Evolutionary conservation across 2,797 vertebrate species (phyloP).

Genomic region (Cygnus olor): DNA sequence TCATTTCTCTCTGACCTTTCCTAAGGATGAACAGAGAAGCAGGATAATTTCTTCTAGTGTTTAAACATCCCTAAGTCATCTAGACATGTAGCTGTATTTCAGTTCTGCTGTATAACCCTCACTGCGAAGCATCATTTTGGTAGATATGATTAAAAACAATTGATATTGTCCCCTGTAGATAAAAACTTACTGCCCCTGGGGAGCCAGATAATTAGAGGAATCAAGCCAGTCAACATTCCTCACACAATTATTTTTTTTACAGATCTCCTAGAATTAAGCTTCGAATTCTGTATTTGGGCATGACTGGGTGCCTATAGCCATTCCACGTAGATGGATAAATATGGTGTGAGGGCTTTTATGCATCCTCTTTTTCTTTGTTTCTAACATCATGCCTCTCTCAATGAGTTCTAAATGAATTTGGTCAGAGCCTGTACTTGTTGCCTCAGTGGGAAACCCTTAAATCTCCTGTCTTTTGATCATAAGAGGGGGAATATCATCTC

Average conservation of each 20-base stretch:
- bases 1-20: constrained; percentile 8
- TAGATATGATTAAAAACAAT: constrained; percentile 27
- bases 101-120: background rate
- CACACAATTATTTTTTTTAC: background rate
- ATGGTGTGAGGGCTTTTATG: background rate
- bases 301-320: background rate
- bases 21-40: background rate
- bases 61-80: background rate
- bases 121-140: background rate
- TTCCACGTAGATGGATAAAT: background rate
- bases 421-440: background rate
- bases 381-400: background rate
- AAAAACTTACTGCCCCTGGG: background rate
- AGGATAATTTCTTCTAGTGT: background rate
- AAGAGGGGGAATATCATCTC: background rate
- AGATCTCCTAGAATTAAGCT: background rate
- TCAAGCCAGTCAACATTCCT: constrained; percentile 27
- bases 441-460: background rate
- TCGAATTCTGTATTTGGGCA: constrained; percentile 26
- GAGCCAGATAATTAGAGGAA: constrained; percentile 18
- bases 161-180: constrained; percentile 1
- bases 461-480: background rate
- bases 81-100: background rate
- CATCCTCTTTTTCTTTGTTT: background rate
- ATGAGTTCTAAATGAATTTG: background rate